Conservation (phyloP, 2,888 invertebrate species). For the Taphrorychus bicolor region DNA sequence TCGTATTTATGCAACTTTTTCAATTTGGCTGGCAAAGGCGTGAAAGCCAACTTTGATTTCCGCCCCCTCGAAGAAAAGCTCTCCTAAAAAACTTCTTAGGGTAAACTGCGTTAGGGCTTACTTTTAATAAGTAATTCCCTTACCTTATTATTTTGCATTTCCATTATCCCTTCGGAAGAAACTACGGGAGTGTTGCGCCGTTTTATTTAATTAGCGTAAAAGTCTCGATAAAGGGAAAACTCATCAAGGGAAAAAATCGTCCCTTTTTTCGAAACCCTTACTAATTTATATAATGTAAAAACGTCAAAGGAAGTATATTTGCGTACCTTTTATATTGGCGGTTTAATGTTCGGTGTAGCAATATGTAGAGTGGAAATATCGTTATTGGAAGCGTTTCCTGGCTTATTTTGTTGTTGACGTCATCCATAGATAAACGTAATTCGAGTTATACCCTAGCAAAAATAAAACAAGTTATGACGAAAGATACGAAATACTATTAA, state of each 20-base stretch:
- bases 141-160: neutral
- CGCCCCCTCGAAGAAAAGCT: neutral
- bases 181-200: neutral
- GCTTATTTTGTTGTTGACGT: neutral
- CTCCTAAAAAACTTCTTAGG: neutral
- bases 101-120: neutral
- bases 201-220: neutral
- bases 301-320: neutral
- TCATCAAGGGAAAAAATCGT: neutral
- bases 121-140: neutral
- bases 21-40: no score
- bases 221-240: neutral
- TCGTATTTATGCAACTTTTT: no score
- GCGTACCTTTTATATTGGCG: neutral
- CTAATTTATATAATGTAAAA: neutral
- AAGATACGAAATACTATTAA: neutral
- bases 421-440: neutral
- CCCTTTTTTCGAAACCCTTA: neutral
- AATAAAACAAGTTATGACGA: constrained; percentile 3
- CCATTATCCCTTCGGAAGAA: neutral
- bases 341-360: no score
- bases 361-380: no score
- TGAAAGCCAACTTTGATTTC: neutral
- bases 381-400: neutral
- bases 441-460: neutral